Percentiles rank a stretch among this genome's conserved stretches.
Conservation (phyloP, 2,113 vertebrate species). For the Nycticryphes semicollaris region DNA sequence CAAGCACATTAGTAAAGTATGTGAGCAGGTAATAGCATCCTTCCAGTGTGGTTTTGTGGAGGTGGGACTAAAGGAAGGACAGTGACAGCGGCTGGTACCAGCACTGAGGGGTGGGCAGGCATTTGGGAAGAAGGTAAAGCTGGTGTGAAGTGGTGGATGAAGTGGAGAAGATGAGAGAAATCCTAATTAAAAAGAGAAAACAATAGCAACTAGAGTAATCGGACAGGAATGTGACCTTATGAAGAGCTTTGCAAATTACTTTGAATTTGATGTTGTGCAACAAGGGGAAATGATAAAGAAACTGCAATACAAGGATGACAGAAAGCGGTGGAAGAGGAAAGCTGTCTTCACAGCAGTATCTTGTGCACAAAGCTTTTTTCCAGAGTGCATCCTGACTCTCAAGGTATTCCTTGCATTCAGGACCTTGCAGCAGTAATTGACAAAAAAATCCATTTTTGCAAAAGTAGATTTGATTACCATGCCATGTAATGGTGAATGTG, state of each 20-base stretch:
- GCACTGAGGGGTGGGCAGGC: not conserved
- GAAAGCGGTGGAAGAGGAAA: not conserved
- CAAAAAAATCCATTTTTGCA: not conserved
- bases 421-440: not conserved
- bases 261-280: not conserved
- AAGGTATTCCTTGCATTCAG: not conserved
- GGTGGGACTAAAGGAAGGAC: not conserved
- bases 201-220: not conserved
- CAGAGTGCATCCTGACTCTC: not conserved
- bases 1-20: not conserved
- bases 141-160: not conserved
- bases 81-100: not conserved
- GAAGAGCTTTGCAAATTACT: not conserved
- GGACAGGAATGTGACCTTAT: not conserved
- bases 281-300: not conserved
- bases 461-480: not conserved
- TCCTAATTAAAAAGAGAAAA: not conserved
- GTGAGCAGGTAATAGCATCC: not conserved
- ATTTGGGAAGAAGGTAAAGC: not conserved
- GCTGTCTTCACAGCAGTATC: not conserved
- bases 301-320: not conserved
- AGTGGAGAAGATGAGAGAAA: not conserved
- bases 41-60: not conserved
- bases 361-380: not conserved
- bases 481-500: accelerated